Evolutionary conservation across 2,888 invertebrate genomes (phyloP).

Genomic region (Drosophila recens): DNA sequence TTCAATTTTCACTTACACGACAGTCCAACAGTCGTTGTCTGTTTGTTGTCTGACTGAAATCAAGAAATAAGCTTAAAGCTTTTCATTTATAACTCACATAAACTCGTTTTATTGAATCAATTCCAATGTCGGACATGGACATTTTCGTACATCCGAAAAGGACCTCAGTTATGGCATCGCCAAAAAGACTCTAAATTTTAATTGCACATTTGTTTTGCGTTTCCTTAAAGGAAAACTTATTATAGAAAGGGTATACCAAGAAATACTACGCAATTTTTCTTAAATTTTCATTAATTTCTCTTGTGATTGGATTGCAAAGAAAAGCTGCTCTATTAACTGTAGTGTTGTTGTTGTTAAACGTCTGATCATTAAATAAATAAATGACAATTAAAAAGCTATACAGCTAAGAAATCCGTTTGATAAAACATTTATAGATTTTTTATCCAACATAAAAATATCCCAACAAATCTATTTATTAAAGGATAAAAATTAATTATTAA

Average conservation of each 20-base stretch:
- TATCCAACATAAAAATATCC: too few species aligned
- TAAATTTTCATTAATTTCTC: not conserved
- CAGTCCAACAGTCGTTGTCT: slow-evolving; percentile 4
- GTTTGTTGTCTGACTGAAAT: slow-evolving; percentile 5
- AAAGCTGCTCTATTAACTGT: too few species aligned
- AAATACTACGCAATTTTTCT: too few species aligned
- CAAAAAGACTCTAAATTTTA: slow-evolving; percentile 7
- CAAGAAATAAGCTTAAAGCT: slow-evolving; percentile 10
- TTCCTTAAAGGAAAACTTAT: not conserved
- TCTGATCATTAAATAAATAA: too few species aligned
- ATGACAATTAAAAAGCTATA: too few species aligned
- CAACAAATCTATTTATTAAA: too few species aligned
- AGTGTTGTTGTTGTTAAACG: too few species aligned
- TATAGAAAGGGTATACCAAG: not conserved
- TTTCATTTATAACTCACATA: slow-evolving; percentile 36
- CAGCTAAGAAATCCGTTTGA: too few species aligned
- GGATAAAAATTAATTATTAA: too few species aligned
- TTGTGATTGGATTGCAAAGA: too few species aligned
- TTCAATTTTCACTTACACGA: slow-evolving; percentile 58
- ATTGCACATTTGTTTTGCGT: slow-evolving; percentile 4
- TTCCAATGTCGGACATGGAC: slow-evolving; percentile 15
- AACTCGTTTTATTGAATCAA: slow-evolving; percentile 25
- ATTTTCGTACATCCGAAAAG: slow-evolving; percentile 1
- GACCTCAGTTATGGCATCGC: not conserved
- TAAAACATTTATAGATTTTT: too few species aligned